Evolutionary conservation across 2,888 invertebrate genomes (phyloP).

Genomic region (Zaprionus obscuricornis): DNA sequence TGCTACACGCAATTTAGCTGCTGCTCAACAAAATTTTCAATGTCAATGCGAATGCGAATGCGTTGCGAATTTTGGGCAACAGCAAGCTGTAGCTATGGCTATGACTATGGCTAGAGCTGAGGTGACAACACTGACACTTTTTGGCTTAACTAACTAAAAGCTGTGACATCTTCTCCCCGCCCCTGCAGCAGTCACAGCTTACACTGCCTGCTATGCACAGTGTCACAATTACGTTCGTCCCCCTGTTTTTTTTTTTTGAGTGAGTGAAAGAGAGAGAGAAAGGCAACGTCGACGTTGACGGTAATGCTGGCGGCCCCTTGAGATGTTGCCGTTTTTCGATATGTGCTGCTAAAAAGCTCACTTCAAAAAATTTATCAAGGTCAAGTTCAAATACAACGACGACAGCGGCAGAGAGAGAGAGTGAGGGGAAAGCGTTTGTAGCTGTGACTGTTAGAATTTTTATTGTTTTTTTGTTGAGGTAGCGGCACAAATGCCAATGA

Average conservation of each 20-base stretch:
- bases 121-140: too few species aligned
- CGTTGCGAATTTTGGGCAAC: constrained; percentile 19
- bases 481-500: constrained; percentile 48
- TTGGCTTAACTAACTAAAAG: too few species aligned
- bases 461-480: constrained; percentile 70
- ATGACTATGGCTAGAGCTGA: too few species aligned
- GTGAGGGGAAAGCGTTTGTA: background rate
- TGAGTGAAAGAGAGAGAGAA: too few species aligned
- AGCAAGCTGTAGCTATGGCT: background rate
- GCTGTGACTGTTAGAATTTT: constrained; percentile 16
- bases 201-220: too few species aligned
- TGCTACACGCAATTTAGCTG: constrained; percentile 69
- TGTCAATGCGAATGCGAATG: constrained; percentile 57
- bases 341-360: constrained; percentile 78
- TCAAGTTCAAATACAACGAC: constrained; percentile 63
- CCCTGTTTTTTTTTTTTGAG: background rate
- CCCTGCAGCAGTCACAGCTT: too few species aligned
- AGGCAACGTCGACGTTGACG: too few species aligned
- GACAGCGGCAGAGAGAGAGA: background rate
- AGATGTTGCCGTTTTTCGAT: constrained; percentile 76
- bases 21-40: constrained; percentile 77
- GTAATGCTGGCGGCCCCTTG: constrained; percentile 56
- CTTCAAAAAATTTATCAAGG: constrained; percentile 75
- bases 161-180: too few species aligned
- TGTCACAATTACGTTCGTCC: too few species aligned